Evolutionary conservation across 1,140 invertebrate genomes (phyloP).

Genomic region (Stegodyphus dumicola): DNA sequence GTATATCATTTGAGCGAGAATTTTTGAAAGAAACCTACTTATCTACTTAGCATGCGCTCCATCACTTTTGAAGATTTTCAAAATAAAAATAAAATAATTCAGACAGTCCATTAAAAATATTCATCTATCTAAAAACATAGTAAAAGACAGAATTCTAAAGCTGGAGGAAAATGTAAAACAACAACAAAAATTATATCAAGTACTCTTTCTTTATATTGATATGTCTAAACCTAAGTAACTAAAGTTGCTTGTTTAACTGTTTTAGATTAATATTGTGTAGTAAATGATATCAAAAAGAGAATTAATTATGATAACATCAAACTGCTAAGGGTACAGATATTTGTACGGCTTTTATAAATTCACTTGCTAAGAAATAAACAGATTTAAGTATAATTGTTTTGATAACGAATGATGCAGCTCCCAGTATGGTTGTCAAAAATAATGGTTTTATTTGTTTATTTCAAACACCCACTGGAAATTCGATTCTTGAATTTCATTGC

Average conservation of each 20-base stretch:
- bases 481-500: slow-evolving; percentile 8
- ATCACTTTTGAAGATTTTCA: background rate
- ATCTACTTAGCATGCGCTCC: background rate
- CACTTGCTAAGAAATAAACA: background rate
- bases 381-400: background rate
- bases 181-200: background rate
- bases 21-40: background rate
- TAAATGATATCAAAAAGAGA: background rate
- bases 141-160: slow-evolving; percentile 9
- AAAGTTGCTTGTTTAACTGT: background rate
- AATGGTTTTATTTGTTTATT: slow-evolving; percentile 1
- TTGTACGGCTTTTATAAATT: background rate
- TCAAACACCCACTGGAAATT: background rate
- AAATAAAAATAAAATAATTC: slow-evolving; percentile 17
- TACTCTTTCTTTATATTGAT: background rate
- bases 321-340: background rate
- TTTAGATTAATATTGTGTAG: background rate
- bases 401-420: background rate
- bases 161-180: background rate
- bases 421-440: background rate
- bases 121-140: background rate
- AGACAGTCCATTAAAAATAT: background rate
- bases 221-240: background rate
- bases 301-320: background rate
- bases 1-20: background rate